phyloP scores from a whole-genome alignment of 2,888 invertebrate species.

The Brenthis ino region DNA sequence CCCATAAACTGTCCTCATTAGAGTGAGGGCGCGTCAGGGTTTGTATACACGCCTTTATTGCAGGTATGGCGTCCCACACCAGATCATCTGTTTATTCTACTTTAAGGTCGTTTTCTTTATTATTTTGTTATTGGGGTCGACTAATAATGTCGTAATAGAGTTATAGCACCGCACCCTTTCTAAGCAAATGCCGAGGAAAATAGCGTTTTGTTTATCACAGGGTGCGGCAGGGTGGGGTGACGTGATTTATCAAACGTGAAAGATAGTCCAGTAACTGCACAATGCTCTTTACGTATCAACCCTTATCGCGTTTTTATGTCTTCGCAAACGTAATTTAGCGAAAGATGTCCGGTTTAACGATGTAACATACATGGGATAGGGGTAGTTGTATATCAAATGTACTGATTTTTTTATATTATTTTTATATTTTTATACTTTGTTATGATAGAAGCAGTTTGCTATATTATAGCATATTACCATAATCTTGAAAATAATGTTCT shows the following conservation, averaged over 20 bases:
- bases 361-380: slow-evolving; percentile 21
- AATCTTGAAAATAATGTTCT: no score
- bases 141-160: slow-evolving; percentile 51
- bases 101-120: slow-evolving; percentile 73
- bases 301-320: slow-evolving; percentile 38
- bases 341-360: slow-evolving; percentile 28
- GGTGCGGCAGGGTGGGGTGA: slow-evolving; percentile 63
- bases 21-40: slow-evolving; percentile 72
- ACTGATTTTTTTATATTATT: no score
- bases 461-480: no score
- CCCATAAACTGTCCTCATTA: slow-evolving; percentile 79
- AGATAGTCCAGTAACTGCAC: slow-evolving; percentile 36
- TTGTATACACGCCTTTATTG: slow-evolving; percentile 73
- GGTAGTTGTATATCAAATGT: not conserved
- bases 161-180: slow-evolving; percentile 68
- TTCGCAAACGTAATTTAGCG: slow-evolving; percentile 32
- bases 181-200: slow-evolving; percentile 68
- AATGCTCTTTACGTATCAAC: slow-evolving; percentile 33
- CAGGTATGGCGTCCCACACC: slow-evolving; percentile 60
- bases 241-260: slow-evolving; percentile 63
- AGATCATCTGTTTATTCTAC: slow-evolving; percentile 76
- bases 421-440: no score
- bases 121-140: slow-evolving; percentile 53
- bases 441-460: no score
- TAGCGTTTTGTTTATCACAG: slow-evolving; percentile 62